A percentile compares a stretch with the other conserved stretches of the same genome.
phyloP scores from a whole-genome alignment of 2,888 invertebrate species.

The Acronicta leporina region DNA sequence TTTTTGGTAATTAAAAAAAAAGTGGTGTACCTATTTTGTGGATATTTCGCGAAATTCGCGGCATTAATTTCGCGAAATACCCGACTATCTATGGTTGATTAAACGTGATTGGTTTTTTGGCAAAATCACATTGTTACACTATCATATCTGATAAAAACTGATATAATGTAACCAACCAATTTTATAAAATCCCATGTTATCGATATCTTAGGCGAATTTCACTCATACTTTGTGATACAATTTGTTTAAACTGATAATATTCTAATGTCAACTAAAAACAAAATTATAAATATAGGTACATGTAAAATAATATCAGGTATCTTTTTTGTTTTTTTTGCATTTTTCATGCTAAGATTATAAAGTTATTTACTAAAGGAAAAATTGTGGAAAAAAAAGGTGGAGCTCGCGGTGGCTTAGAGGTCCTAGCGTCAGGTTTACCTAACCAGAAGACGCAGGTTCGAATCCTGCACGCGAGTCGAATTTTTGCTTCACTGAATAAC shows the following conservation, averaged over 20 bases:
- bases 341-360: too few relatives aligned
- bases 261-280: conserved; percentile 18
- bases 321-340: too few relatives aligned
- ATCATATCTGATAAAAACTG: conserved; percentile 19
- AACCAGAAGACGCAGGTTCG: too few relatives aligned
- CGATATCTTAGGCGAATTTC: conserved; percentile 2
- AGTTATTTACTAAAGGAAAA: too few relatives aligned
- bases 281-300: conserved; percentile 21
- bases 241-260: conserved; percentile 36
- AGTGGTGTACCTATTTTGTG: neutral
- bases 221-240: conserved; percentile 31
- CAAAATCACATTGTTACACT: conserved; percentile 12
- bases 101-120: conserved; percentile 10
- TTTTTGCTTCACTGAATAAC: too few relatives aligned
- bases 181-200: conserved; percentile 7
- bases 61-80: conserved; percentile 1
- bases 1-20: too few relatives aligned
- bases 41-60: neutral
- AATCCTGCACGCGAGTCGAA: too few relatives aligned
- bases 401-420: too few relatives aligned
- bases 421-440: too few relatives aligned
- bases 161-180: conserved; percentile 17
- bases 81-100: neutral
- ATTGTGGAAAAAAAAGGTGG: too few relatives aligned
- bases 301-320: conserved; percentile 18